A percentile compares a stretch with the other conserved stretches of the same genome.
Conservation (phyloP, 2,888 invertebrate genomes). For the Dyspetes luteomarginatus region DNA sequence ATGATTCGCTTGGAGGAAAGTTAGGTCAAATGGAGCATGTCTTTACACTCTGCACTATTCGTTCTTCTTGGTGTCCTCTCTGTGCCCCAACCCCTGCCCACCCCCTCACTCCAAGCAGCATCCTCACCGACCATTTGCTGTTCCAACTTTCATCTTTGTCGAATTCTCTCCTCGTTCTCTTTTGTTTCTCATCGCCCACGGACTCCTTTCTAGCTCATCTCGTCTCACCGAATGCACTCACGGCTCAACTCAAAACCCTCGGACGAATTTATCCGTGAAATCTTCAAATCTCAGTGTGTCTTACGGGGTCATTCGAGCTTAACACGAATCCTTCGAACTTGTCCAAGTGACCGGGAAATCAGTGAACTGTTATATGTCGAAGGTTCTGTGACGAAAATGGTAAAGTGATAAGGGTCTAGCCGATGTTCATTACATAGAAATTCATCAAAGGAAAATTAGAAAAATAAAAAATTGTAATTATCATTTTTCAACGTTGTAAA, state of each 20-base stretch:
- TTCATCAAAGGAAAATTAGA: too few species aligned
- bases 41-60: conserved; percentile 40
- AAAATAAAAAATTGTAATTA: too few species aligned
- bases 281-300: conserved; percentile 35
- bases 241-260: conserved; percentile 9
- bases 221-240: conserved; percentile 8
- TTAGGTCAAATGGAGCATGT: conserved; percentile 58
- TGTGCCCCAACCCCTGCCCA: conserved; percentile 6
- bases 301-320: conserved; percentile 8
- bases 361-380: too few species aligned
- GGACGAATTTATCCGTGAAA: conserved; percentile 49
- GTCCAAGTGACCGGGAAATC: background rate
- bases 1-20: conserved; percentile 54
- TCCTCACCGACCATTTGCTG: conserved; percentile 26
- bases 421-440: too few species aligned
- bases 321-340: conserved; percentile 8
- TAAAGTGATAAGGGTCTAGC: too few species aligned
- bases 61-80: too few species aligned
- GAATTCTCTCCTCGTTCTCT: background rate
- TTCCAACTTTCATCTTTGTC: conserved; percentile 42
- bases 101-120: conserved; percentile 3
- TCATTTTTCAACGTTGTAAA: too few species aligned
- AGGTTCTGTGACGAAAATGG: too few species aligned
- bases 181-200: conserved; percentile 20
- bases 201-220: conserved; percentile 9